Percentiles rank a stretch among this genome's conserved stretches.
phyloP scores from a whole-genome alignment of 2,113 vertebrate genomes.

The Otocyon megalotis region DNA sequence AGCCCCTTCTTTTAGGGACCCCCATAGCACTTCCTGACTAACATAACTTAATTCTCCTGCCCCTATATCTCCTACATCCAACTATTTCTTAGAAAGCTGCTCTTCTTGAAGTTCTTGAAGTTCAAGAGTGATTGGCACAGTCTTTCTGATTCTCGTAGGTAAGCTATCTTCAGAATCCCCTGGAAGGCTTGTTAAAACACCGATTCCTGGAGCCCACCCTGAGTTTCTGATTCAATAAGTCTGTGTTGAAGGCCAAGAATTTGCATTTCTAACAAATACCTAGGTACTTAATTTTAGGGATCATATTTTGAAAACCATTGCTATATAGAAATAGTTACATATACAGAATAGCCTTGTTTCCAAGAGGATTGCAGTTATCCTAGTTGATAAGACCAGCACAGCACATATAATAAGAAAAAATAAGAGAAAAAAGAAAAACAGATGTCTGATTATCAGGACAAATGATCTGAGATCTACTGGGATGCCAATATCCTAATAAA shows the following conservation, averaged over 20 bases:
- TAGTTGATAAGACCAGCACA: not conserved
- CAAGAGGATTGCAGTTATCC: not conserved
- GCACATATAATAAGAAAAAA: not conserved
- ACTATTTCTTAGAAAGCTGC: not conserved
- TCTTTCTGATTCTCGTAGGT: not conserved
- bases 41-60: not conserved
- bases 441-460: not conserved
- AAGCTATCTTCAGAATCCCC: not conserved
- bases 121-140: not conserved
- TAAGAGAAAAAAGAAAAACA: not conserved
- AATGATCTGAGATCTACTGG: not conserved
- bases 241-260: not conserved
- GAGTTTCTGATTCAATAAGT: not conserved
- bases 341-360: not conserved
- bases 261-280: not conserved
- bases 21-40: not conserved
- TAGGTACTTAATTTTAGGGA: not conserved
- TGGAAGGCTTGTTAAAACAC: not conserved
- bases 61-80: not conserved
- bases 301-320: not conserved
- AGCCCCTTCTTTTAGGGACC: not conserved
- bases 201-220: not conserved
- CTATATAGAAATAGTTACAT: not conserved
- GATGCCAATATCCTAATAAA: not conserved
- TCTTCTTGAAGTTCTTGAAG: not conserved